Evolutionary conservation across 2,113 vertebrate species (phyloP), one percentile per base, ranked within the genome.

Genomic region (Ariopsis seemanni): DNA sequence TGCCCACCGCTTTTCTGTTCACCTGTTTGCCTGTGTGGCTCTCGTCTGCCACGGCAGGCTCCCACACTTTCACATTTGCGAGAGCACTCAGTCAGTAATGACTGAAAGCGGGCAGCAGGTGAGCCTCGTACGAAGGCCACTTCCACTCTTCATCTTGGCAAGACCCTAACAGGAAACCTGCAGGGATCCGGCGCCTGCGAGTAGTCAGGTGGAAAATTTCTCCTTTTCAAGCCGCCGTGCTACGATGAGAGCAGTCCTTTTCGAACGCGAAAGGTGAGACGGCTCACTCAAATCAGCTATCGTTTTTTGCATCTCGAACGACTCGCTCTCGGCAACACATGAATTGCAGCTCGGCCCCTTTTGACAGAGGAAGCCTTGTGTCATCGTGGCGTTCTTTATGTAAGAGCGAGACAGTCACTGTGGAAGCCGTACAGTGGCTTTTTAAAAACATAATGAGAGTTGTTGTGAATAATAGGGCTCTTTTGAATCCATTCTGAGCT

Each of bases 161-260:
- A 84, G 77, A 90, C 27, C 82, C 74, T 87, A 85, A 89, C 85
- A 83, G 74, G 89, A 85, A 77, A 77, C 82, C 85, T 79, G 77
- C 85, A 82, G 87, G 75, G 82, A 85, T 75, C 75, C 65, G 52
- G 85, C 57, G 58, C 58, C 55, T n/a, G n/a, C 5, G 53, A 82
- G 77, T 77, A 77, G 67, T 65, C 84, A 58, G 84, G 53, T 87
- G 50, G 86, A 86, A 86, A 84, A 81, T 34, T 80, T 50, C 15
- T 20, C 34, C 2, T 85, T 85, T 63, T 34, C 34, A 25, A 82
- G 85, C 62, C 78, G 53, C 4, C 34, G 30, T 67, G 67, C 86
- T 87, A 58, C 86, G 27, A 84, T 74, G 82, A 88, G 74, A 82
- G 81, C 30, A 52, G 63, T 55, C 10, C 58, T 53, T 60, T 84